Conservation (phyloP, 2,113 vertebrate genomes). For the Pygoscelis antarcticus region DNA sequence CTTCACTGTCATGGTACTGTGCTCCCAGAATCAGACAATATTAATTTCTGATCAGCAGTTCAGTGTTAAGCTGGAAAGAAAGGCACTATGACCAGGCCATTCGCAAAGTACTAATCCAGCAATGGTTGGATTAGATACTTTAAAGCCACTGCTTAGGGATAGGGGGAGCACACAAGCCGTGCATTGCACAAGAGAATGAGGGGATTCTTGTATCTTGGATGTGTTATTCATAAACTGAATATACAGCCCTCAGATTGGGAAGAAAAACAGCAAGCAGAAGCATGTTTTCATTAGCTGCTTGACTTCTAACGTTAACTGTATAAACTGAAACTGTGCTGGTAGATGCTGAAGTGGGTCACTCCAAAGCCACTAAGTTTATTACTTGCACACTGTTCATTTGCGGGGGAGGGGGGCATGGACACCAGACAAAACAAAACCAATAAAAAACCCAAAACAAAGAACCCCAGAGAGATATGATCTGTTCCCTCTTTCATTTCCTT, state of each 20-base stretch:
- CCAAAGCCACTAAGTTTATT: background rate
- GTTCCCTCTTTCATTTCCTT: background rate
- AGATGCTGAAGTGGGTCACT: background rate
- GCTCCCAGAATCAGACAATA: slow-evolving; percentile 41
- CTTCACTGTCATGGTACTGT: background rate
- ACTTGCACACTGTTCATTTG: background rate
- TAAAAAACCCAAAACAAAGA: background rate
- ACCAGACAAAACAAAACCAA: background rate
- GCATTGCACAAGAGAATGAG: background rate
- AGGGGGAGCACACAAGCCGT: background rate
- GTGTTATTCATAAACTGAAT: background rate
- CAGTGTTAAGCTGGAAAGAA: slow-evolving; percentile 37
- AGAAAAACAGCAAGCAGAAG: background rate
- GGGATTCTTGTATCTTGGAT: background rate
- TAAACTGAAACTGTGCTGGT: background rate
- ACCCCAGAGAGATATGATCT: background rate
- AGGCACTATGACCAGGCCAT: background rate
- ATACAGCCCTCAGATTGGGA: background rate
- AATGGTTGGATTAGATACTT: background rate
- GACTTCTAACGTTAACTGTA: background rate
- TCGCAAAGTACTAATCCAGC: slow-evolving; percentile 36
- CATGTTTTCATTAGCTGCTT: background rate
- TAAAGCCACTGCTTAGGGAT: background rate
- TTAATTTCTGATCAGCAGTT: slow-evolving; percentile 62
- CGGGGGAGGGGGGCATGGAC: background rate